phyloP scores from a whole-genome alignment of 2,888 invertebrate species.

The Creontiades dilutus region DNA sequence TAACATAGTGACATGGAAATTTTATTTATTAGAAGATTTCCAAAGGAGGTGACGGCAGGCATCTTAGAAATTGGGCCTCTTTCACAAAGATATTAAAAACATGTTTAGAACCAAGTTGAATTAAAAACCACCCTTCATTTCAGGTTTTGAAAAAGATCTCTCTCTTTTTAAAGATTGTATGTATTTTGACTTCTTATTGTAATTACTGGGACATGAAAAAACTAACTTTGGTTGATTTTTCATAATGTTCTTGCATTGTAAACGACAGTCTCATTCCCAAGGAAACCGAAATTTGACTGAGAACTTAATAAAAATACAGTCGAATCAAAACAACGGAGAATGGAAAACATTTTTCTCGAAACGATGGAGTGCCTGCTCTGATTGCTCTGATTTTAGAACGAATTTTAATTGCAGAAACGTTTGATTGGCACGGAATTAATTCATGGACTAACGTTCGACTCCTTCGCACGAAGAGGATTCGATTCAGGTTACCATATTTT shows the following conservation, averaged over 20 bases:
- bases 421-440: not conserved
- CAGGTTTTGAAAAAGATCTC: no score
- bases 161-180: no score
- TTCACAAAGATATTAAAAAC: no score
- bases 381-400: not conserved
- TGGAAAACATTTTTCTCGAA: not conserved
- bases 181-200: no score
- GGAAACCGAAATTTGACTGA: not conserved
- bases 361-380: not conserved
- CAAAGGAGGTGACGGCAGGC: no score
- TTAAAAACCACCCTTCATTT: no score
- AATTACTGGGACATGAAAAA: no score
- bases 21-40: no score
- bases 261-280: not conserved
- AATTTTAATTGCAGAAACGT: not conserved
- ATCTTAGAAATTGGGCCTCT: no score
- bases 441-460: not conserved
- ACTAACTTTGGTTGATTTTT: no score
- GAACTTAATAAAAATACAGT: not conserved
- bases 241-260: not conserved
- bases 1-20: no score
- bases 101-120: no score
- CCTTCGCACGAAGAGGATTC: not conserved
- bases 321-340: not conserved
- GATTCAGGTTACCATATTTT: constrained; percentile 20